Conservation (phyloP, 2,797 vertebrate species). For the Podargus strigoides region DNA sequence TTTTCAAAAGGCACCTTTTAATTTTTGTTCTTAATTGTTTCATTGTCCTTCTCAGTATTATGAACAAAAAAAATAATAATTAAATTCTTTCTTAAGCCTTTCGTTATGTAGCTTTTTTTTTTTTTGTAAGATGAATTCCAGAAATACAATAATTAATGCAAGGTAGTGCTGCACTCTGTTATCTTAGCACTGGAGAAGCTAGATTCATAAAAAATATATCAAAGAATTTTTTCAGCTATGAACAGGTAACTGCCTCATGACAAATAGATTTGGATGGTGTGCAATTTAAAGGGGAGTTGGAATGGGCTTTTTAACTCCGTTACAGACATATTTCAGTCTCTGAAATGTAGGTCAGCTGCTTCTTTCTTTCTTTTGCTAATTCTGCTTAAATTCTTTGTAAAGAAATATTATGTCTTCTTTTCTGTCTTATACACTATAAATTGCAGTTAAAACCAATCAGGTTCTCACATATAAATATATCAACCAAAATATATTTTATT, state of each 20-base stretch:
- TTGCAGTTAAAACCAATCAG: background rate
- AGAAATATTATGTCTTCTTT: background rate
- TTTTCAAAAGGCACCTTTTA: fast-evolving
- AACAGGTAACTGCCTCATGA: conserved; percentile 43
- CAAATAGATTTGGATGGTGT: conserved; percentile 15
- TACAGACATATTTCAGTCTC: background rate
- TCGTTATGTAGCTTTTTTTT: too few relatives aligned
- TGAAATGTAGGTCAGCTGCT: conserved; percentile 51
- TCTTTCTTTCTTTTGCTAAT: conserved; percentile 25
- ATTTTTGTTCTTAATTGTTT: background rate
- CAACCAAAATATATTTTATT: conserved; percentile 18
- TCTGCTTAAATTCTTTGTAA: background rate
- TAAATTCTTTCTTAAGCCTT: background rate
- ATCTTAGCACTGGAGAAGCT: background rate
- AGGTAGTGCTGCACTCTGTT: background rate
- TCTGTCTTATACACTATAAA: background rate
- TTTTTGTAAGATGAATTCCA: too few relatives aligned
- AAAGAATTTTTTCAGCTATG: conserved; percentile 16
- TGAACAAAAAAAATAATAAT: background rate
- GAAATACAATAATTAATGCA: conserved; percentile 32
- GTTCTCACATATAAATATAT: background rate
- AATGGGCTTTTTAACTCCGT: conserved; percentile 12
- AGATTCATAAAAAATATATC: conserved; percentile 40
- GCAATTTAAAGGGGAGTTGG: background rate
- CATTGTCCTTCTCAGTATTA: background rate